Percentiles rank a stretch among this genome's conserved stretches.
These are phyloP conservation scores for Gonatopus flavifemur DNA, from an alignment of 1,140 invertebrate species.

Conservation along the genomic window DNA sequence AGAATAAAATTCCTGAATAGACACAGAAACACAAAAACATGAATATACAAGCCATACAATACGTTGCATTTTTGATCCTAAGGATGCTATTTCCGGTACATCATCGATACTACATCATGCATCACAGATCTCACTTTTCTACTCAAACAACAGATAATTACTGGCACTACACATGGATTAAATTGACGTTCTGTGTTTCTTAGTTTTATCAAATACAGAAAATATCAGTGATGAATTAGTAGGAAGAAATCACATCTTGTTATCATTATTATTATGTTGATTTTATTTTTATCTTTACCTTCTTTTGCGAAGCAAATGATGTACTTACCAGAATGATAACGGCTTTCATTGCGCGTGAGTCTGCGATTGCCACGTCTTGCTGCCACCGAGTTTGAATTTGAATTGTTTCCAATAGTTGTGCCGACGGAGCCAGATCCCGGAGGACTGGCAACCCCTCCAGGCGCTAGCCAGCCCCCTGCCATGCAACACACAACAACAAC, in stretches of 20 bases:
- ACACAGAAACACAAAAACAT: too few species aligned
- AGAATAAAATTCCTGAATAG: too few species aligned
- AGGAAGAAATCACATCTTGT: neutral
- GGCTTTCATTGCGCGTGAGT: constrained; percentile 90
- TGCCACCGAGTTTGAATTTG: constrained; percentile 55
- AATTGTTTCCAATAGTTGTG: constrained; percentile 59
- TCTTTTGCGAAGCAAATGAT: too few species aligned
- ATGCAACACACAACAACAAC: constrained; percentile 55
- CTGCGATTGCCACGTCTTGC: constrained; percentile 81
- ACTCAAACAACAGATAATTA: too few species aligned
- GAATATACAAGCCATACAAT: too few species aligned
- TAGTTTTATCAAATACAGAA: too few species aligned
- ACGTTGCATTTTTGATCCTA: too few species aligned
- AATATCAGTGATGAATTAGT: neutral
- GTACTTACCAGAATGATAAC: constrained; percentile 92
- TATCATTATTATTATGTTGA: neutral
- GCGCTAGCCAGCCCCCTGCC: constrained; percentile 55
- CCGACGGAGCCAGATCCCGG: constrained; percentile 53
- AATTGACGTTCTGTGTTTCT: too few species aligned
- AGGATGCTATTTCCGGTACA: too few species aligned
- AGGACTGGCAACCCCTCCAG: constrained; percentile 52
- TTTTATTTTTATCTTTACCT: neutral
- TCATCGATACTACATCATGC: too few species aligned
- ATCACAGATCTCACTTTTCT: too few species aligned
- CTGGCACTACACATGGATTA: too few species aligned